Conservation (phyloP, 2,888 invertebrate species). For the Malthinus flaveolus region DNA sequence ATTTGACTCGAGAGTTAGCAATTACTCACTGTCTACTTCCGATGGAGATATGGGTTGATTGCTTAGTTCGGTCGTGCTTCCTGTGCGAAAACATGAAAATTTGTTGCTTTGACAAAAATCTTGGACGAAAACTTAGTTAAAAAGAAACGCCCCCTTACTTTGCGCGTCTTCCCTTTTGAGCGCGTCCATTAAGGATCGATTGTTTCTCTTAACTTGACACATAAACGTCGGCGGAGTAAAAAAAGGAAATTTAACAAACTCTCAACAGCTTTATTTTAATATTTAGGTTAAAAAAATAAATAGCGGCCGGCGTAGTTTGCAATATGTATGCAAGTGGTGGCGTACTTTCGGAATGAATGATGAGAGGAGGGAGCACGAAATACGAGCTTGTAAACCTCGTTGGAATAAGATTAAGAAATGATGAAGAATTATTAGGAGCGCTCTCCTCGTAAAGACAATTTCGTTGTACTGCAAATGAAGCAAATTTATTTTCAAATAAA, state of each 20-base stretch:
- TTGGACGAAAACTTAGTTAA: slow-evolving; percentile 21
- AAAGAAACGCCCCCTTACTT: background rate
- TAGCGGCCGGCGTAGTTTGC: slow-evolving; percentile 21
- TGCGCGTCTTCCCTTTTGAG: background rate
- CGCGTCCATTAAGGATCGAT: slow-evolving; percentile 1
- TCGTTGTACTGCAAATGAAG: slow-evolving; percentile 32
- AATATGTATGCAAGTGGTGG: slow-evolving; percentile 29
- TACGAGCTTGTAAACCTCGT: slow-evolving; percentile 27
- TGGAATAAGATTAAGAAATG: slow-evolving; percentile 38
- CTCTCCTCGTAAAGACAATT: slow-evolving; percentile 33
- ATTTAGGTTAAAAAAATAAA: slow-evolving; percentile 24
- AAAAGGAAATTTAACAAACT: slow-evolving; percentile 6
- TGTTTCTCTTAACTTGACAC: slow-evolving; percentile 7
- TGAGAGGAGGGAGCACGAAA: slow-evolving; percentile 23
- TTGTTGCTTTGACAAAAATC: slow-evolving; percentile 34
- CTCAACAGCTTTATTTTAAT: slow-evolving; percentile 24
- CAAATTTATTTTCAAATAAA: slow-evolving; percentile 35
- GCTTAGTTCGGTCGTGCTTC: slow-evolving; percentile 31
- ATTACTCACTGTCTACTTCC: slow-evolving; percentile 47
- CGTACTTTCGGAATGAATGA: slow-evolving; percentile 21
- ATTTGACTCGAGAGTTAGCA: slow-evolving; percentile 45
- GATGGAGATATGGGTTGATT: slow-evolving; percentile 41
- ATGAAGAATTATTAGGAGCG: slow-evolving; percentile 37
- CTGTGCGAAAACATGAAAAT: slow-evolving; percentile 34
- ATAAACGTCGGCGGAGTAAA: slow-evolving; percentile 9